phyloP scores from a whole-genome alignment of 64 coral and sea anemone species.

The Cladopsammia gracilis region DNA sequence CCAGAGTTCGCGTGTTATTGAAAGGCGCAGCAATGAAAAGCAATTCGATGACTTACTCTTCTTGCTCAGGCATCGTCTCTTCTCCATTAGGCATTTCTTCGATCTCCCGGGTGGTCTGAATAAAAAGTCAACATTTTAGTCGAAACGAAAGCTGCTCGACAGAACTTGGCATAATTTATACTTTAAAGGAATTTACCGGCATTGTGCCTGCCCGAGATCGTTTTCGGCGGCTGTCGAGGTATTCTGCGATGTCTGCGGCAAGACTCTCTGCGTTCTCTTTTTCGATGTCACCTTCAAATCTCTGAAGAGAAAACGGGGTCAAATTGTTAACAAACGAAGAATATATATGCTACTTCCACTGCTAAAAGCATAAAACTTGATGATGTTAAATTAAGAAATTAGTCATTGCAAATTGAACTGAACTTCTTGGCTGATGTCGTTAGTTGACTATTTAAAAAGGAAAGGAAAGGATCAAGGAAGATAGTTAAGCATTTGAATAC shows the following conservation, averaged over 20 bases:
- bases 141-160: neutral
- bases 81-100: neutral
- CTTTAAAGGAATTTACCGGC: slow-evolving; percentile 24
- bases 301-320: slow-evolving; percentile 42
- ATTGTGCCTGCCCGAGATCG: slow-evolving; percentile 28
- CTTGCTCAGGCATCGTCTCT: neutral
- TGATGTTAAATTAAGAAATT: too few relatives aligned
- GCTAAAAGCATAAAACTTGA: too few relatives aligned
- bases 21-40: neutral
- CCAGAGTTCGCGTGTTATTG: too few relatives aligned
- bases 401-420: too few relatives aligned
- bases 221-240: slow-evolving; percentile 70
- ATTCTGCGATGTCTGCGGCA: slow-evolving; percentile 91
- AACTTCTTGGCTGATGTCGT: too few relatives aligned
- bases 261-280: slow-evolving; percentile 75
- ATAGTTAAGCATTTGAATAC: too few relatives aligned
- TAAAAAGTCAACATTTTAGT: neutral
- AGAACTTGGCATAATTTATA: too few relatives aligned
- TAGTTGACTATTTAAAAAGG: too few relatives aligned
- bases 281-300: slow-evolving; percentile 79
- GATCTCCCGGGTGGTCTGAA: neutral
- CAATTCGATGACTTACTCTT: slow-evolving; percentile 1
- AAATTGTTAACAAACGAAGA: too few relatives aligned
- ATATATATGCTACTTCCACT: too few relatives aligned
- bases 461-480: too few relatives aligned